Base-by-base conservation (phyloP, 2,888 invertebrate species). In the Crioceris asparagi region DNA sequence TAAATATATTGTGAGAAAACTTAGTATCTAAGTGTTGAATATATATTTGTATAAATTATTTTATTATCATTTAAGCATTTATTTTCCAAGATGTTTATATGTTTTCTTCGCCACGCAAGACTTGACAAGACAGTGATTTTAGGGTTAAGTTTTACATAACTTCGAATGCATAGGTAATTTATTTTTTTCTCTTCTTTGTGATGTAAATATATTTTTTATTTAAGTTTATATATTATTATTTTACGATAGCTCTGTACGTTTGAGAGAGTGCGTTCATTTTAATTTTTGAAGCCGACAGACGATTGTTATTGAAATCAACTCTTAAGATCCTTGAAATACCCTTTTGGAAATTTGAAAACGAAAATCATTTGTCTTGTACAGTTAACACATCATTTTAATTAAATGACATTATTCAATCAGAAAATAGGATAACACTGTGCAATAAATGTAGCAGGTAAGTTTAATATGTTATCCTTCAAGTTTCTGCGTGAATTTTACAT, bases 121-220 rank as follows among this genome's bases (percentile, higher is more conserved):
- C 59, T 59, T 60, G 56, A 60, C 52, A 56, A 43, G 59, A 54
- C 59, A 61, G 61, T 62, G 62, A 61, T 62, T 56, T 50, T 61
- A n/a, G 60, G 60, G 51, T 55, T 60, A 60, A 59, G 57, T 60
- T 59, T 55, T 55, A 49, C 53, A 47, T 50, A 33, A 23, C 23
- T 44, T 38, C 42, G 36, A 48, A 51, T 52, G 46, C 49, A 53
- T 52, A 56, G 51, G 48, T 57, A 56, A 56, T 59, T 58, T 57
- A 58, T 59, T 59, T 55, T 47, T 50, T 16, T 17, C 11, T 11
- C 27, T 11, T 6, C 15, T 53, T 57, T 61, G 60, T 61, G 61
- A 61, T 62, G 60, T 62, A 60, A 41, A 61, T 60, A 58, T 17
- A 7, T 21, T 52, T 52, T 55, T 55, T 36, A 52, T 54, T 55